phyloP scores from a whole-genome alignment of 1,140 invertebrate species.

The Periplaneta americana region DNA sequence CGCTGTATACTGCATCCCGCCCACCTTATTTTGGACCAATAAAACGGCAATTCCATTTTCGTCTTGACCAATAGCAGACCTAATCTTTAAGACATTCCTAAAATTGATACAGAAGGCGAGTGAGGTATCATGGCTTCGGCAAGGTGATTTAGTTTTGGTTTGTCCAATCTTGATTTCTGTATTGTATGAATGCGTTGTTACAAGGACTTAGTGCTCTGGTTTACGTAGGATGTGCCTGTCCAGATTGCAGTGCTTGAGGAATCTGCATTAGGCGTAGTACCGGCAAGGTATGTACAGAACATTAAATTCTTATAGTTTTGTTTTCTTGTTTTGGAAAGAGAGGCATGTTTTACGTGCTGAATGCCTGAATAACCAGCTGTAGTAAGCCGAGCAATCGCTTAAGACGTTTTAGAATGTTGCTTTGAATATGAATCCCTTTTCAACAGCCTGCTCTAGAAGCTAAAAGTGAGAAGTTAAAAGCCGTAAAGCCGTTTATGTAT shows the following conservation, averaged over 20 bases:
- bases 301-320: neutral
- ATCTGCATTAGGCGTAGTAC: neutral
- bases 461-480: neutral
- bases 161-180: neutral
- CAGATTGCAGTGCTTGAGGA: neutral
- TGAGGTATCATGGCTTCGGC: neutral
- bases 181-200: neutral
- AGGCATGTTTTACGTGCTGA: neutral
- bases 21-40: neutral
- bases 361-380: neutral
- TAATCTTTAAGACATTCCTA: conserved; percentile 1
- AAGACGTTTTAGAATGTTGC: neutral
- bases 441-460: neutral
- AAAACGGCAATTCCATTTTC: neutral
- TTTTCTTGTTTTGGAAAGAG: neutral
- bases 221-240: neutral
- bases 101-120: neutral
- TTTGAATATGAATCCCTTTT: neutral
- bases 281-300: neutral
- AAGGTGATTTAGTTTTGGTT: neutral
- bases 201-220: neutral
- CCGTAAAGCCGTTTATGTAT: too few species aligned
- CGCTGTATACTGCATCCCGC: neutral
- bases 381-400: neutral
- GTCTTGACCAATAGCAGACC: neutral